Evolutionary conservation across 2,113 vertebrate genomes (phyloP), one percentile per base, ranked within the genome.

Genomic region (Morone chrysops): DNA sequence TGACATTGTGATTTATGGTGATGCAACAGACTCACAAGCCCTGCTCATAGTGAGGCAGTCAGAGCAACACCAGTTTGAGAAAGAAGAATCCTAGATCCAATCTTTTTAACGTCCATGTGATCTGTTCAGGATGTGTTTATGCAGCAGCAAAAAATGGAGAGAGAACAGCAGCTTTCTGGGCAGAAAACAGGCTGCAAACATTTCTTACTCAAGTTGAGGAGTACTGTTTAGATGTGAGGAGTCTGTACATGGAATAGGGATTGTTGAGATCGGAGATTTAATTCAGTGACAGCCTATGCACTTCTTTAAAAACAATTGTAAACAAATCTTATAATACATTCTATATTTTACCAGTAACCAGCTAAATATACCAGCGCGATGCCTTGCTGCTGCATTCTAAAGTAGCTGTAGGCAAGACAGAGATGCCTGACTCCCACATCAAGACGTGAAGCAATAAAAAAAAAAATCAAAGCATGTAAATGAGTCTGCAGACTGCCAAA

Each of bases 1-100:
- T 22, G 74, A 75, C 51, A 57, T 53, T 17, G 9, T 81, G 78
- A 78, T 70, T 75, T 83, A 76, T 72, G 75, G 69, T 16, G 20
- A 48, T 20, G 72, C 25, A 75, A 5, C 3, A 51, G 11, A 51
- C 16, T 61, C 12, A 50, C 0, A 48, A 25, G 22, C 9, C 50
- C 9, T 20, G 62, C 11, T 16, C 25, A 47, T 12, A 56, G 22
- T 12, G 8, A 4, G 20, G 36, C 17, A 20, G 36, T 25, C 38
- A 62, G 16, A 54, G n/a, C 10, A 47, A 56, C 38, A 20, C 2
- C 13, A 12, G 6, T 54, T n/a, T 56, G 12, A 47, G 51, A 45
- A 38, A 67, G 8, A 20, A 67, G 6, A 47, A 67, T 76, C 38
- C 54, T 40, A 20, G 13, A 62, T 22, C 4, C 8, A 51, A 1